Percentiles rank a stretch among this genome's conserved stretches.
phyloP scores from a whole-genome alignment of 1,140 invertebrate genomes.

The Lasioglossum albipes region DNA sequence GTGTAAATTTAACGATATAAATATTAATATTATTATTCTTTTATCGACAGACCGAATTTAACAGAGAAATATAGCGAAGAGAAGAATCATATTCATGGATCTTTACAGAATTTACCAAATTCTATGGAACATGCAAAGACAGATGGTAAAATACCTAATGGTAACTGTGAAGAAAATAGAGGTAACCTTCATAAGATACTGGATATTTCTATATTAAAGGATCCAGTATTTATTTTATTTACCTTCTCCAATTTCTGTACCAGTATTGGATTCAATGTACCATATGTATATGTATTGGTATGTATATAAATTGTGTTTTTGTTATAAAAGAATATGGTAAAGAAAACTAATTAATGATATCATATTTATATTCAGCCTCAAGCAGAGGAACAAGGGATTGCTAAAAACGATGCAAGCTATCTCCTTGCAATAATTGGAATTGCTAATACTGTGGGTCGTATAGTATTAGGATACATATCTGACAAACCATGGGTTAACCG shows the following conservation, averaged over 20 bases:
- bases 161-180: slow-evolving; percentile 81
- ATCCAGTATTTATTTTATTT: slow-evolving; percentile 94
- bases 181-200: slow-evolving; percentile 90
- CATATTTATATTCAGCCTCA: slow-evolving; percentile 78
- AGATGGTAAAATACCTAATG: slow-evolving; percentile 75
- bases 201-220: slow-evolving; percentile 90
- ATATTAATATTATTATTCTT: background rate
- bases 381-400: slow-evolving; percentile 82
- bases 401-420: slow-evolving; percentile 82
- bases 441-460: slow-evolving; percentile 92
- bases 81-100: slow-evolving; percentile 45
- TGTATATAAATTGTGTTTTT: slow-evolving; percentile 28
- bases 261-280: slow-evolving; percentile 97
- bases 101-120: slow-evolving; percentile 61
- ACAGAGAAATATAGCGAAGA: slow-evolving; percentile 49
- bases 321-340: background rate
- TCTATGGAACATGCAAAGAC: slow-evolving; percentile 40
- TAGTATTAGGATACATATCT: slow-evolving; percentile 90
- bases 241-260: slow-evolving; percentile 96
- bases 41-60: slow-evolving; percentile 58
- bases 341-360: background rate
- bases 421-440: slow-evolving; percentile 91
- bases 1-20: no score
- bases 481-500: slow-evolving; percentile 94
- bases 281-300: slow-evolving; percentile 91